Base-by-base conservation (phyloP, 2,113 vertebrate genomes). In the Gambusia affinis region DNA sequence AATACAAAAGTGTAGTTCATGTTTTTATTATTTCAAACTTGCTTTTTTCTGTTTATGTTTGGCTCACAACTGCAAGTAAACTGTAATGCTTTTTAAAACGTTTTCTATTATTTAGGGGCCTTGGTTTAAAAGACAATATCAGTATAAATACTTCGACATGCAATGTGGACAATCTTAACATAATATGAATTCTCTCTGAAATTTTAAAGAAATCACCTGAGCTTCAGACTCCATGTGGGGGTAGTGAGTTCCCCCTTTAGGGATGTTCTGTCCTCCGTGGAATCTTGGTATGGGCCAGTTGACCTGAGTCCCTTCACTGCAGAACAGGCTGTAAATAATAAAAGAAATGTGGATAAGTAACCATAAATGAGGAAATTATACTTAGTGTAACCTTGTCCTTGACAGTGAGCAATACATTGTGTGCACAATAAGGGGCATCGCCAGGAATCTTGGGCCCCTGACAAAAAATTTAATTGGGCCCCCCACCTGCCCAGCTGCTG, bases 201-300 rank as follows among this genome's bases (percentile, higher is more conserved):
- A 67, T 15, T 11, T 11, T n/a, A 14, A 37, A 61, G 3, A 33
- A 54, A 19, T 8, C 12, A 47, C 66, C 30, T 70, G 73, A 85
- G 94, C 94, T 93, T 93, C 92, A 67, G 92, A 73, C 44, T 94
- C 92, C 47, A 47, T 54, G 37, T 76, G 67, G 29, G 70, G 33
- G 2, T 19, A 67, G 47, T 64, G 70, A 1, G 72, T 67, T 63
- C 62, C 87, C 15, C 85, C 85, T 89, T 87, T 89, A 44, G 77
- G 75, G 31, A 79, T 69, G n/a, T 79, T 87, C 37, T 81, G 75
- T 30, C 51, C 61, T 15, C 77, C 78, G 80, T 85, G 64, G 37
- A 85, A 83, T 27, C 81, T 93, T 4, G 94, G 92, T 5, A 93
- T 86, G 29, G 91, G 86, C 94, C 94, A 94, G 83, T 76, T 93